phyloP scores from a whole-genome alignment of 2,113 vertebrate species.

The Lepisosteus osseus region DNA sequence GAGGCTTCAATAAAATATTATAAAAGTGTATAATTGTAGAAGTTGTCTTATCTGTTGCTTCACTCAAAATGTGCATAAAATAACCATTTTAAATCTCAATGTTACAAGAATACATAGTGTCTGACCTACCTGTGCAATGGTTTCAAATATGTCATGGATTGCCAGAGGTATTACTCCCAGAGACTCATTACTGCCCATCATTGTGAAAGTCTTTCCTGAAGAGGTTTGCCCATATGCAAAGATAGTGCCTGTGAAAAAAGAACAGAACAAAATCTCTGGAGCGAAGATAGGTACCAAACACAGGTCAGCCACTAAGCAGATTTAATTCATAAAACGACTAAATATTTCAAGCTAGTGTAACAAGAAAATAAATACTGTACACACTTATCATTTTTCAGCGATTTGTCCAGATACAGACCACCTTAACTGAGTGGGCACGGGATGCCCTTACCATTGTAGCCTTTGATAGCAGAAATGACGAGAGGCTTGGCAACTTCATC shows the following conservation, averaged over 20 bases:
- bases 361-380: no score
- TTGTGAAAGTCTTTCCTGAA: constrained; percentile 94
- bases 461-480: constrained; percentile 83
- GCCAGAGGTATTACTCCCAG: constrained; percentile 85
- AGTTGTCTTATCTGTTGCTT: no score
- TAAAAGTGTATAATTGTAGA: background rate
- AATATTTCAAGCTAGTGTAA: no score
- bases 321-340: background rate
- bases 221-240: constrained; percentile 96
- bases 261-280: background rate
- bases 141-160: constrained; percentile 85
- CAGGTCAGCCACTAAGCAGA: background rate
- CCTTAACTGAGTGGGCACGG: background rate
- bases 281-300: background rate
- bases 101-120: no score
- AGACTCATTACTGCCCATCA: constrained; percentile 79
- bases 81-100: no score
- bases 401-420: background rate
- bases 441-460: constrained; percentile 83
- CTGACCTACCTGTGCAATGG: constrained; percentile 77
- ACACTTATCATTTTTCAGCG: no score
- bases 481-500: constrained; percentile 83
- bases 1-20: background rate
- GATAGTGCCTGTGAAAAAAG: constrained; percentile 77
- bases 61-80: no score